These are phyloP conservation scores for Hemiprocne comata DNA, from an alignment of 2,113 vertebrate species.

Conservation along the genomic window DNA sequence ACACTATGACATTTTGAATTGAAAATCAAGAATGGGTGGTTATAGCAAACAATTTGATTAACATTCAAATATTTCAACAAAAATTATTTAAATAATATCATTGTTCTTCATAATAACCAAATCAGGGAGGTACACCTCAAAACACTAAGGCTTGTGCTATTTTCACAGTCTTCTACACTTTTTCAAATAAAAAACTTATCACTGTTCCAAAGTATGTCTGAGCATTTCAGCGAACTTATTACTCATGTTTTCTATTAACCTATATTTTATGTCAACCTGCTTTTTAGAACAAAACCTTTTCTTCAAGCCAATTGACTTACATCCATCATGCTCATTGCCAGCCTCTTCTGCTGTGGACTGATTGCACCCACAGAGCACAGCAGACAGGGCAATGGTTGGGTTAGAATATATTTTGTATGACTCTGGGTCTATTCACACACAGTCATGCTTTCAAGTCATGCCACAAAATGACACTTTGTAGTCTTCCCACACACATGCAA, in stretches of 20 bases:
- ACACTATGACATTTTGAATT: too few relatives aligned
- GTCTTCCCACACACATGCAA: background rate
- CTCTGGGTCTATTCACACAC: background rate
- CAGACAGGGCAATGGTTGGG: background rate
- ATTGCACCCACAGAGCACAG: background rate
- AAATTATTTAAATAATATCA: background rate
- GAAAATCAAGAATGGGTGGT: too few relatives aligned
- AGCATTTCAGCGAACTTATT: background rate
- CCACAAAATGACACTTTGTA: background rate
- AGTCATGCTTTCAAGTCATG: background rate
- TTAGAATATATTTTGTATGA: background rate
- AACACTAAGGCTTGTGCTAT: background rate
- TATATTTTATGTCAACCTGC: background rate
- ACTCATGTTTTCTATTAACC: background rate
- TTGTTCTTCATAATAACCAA: background rate
- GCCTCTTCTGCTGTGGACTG: fast-evolving
- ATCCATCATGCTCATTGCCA: background rate
- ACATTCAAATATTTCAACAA: too few relatives aligned
- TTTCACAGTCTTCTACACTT: background rate
- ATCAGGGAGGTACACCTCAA: background rate
- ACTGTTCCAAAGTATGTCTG: background rate
- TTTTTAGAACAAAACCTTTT: background rate
- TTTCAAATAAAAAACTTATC: background rate
- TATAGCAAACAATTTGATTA: too few relatives aligned
- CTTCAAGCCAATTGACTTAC: background rate